Evolutionary conservation across 30 jellyfish, hydroid and myxozoan species (phyloP).

Genomic region (Morbakka virulenta): DNA sequence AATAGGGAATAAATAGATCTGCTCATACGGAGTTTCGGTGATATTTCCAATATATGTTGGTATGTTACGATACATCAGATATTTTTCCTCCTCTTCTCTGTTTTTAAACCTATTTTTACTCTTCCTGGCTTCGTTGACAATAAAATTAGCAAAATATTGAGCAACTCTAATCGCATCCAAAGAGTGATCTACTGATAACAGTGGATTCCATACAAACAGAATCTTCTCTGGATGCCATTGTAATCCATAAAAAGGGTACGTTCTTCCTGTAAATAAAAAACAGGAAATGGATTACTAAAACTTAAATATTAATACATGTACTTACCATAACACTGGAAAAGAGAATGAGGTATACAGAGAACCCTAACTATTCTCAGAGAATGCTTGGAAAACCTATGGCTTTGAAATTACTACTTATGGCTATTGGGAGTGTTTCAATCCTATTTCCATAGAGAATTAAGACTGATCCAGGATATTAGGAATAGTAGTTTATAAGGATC

Average conservation of each 20-base stretch:
- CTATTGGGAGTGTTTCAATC: too few species aligned
- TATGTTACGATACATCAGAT: conserved; percentile 24
- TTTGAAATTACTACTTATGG: too few species aligned
- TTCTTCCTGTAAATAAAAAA: too few species aligned
- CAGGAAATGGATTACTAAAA: too few species aligned
- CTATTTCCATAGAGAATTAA: too few species aligned
- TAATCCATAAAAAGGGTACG: conserved; percentile 75
- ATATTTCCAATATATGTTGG: conserved; percentile 78
- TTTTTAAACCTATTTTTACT: conserved; percentile 52
- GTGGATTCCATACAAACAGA: conserved; percentile 67
- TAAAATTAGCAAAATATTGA: conserved; percentile 74
- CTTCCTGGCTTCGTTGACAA: conserved; percentile 73
- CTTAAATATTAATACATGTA: too few species aligned
- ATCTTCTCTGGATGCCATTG: conserved; percentile 96
- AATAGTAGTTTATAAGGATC: too few species aligned
- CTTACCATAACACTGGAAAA: too few species aligned
- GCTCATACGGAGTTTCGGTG: conserved; percentile 88
- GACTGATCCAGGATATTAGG: too few species aligned
- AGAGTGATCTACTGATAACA: conserved; percentile 73
- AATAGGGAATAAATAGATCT: conserved; percentile 60
- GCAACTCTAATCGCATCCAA: conserved; percentile 66
- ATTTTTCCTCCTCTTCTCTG: conserved; percentile 66
- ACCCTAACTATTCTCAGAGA: too few species aligned
- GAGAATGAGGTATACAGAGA: too few species aligned
- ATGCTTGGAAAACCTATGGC: too few species aligned